These are phyloP conservation scores for Acipenser oxyrinchus DNA, from an alignment of 2,797 vertebrate species.

Conservation along the genomic window DNA sequence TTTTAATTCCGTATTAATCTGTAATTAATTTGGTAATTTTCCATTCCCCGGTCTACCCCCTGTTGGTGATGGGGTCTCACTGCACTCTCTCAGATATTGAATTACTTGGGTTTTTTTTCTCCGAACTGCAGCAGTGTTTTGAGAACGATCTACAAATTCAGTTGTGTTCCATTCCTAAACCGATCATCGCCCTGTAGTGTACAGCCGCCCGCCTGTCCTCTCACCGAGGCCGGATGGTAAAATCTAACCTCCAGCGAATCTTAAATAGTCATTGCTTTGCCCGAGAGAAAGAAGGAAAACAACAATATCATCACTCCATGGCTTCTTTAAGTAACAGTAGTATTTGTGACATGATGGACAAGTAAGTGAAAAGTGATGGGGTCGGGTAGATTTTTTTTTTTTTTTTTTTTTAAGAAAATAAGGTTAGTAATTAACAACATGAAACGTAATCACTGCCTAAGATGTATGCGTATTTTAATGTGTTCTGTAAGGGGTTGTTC, in stretches of 20 bases:
- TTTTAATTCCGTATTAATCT: too few relatives aligned
- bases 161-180: constrained; percentile 34
- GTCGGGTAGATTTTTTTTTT: constrained; percentile 23
- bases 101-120: neutral
- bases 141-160: constrained; percentile 1
- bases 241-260: constrained; percentile 81
- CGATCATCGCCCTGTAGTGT: constrained; percentile 49
- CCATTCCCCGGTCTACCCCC: too few relatives aligned
- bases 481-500: neutral
- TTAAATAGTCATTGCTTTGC: constrained; percentile 79
- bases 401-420: neutral
- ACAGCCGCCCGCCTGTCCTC: constrained; percentile 50
- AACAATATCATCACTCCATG: constrained; percentile 48
- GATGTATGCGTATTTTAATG: neutral
- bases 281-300: constrained; percentile 76
- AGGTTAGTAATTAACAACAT: neutral
- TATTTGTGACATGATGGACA: constrained; percentile 69
- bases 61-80: too few relatives aligned
- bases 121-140: constrained; percentile 6
- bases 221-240: constrained; percentile 75
- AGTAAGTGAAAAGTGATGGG: constrained; percentile 51
- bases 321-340: constrained; percentile 55
- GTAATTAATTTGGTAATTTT: too few relatives aligned
- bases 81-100: neutral
- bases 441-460: neutral